Conservation (phyloP, 2,888 invertebrate genomes). For the Fragum fragum region DNA sequence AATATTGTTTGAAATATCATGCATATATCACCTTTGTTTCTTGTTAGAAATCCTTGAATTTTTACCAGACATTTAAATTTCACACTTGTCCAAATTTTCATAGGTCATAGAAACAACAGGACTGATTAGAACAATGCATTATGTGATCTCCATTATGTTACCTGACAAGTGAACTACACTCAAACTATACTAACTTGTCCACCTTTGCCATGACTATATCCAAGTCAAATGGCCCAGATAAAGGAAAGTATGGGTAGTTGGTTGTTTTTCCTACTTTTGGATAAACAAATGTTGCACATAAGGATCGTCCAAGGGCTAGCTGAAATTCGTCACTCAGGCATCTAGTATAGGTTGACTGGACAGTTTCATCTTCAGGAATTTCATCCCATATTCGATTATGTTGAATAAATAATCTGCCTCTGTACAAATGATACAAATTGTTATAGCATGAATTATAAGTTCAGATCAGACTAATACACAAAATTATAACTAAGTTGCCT, state of each 20-base stretch:
- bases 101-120: no score
- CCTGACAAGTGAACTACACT: no score
- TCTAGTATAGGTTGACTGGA: slow-evolving; percentile 42
- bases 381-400: slow-evolving; percentile 39
- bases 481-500: no score
- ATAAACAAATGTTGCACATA: slow-evolving; percentile 52
- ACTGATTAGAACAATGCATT: no score
- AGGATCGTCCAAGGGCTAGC: slow-evolving; percentile 46
- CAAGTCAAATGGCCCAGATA: slow-evolving; percentile 70
- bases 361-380: slow-evolving; percentile 38
- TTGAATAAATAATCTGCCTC: slow-evolving; percentile 51
- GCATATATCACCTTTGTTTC: no score
- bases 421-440: slow-evolving; percentile 12
- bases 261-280: slow-evolving; percentile 60
- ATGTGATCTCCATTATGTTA: no score
- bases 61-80: no score
- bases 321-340: slow-evolving; percentile 37
- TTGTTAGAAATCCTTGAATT: no score
- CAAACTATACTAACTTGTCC: slow-evolving; percentile 49
- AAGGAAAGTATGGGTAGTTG: slow-evolving; percentile 69
- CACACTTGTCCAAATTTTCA: no score
- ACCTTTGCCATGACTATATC: slow-evolving; percentile 31
- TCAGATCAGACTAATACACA: no score
- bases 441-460: no score
- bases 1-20: no score